Evolutionary conservation across 2,797 vertebrate species (phyloP), one percentile per base, ranked within the genome.

Genomic region (Yasuhikotakia modesta): DNA sequence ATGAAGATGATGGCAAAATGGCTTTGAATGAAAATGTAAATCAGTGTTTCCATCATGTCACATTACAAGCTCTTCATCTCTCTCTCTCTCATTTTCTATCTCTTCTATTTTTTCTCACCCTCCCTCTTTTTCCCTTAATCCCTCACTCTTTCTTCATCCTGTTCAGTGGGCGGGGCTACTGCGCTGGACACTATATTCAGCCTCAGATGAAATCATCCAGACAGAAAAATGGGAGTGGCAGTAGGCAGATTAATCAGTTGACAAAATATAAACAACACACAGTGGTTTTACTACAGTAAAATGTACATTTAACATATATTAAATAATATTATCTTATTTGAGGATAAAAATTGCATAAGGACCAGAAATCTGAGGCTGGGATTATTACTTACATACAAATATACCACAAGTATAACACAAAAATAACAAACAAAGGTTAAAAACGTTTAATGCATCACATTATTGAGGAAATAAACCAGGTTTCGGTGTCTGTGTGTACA

Each of bases 181-280:
- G n/a, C n/a, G 79, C 90, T 90, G 87, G 85, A 90, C 89, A 88
- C 85, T 89, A 90, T 89, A 92, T 92, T 92, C 89, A 92, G 80
- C 76, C 70, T 76, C 82, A 50, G 24, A 21, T 69, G 45, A 27
- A 45, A 68, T 73, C 53, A 16, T 73, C 12, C 64, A n/a, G 30
- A 35, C n/a, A 27, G 63, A 35, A 76, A 14, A 50, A 53, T 76
- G n/a, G 55, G 43, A 66, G 11, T 17, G 57, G 27, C 53, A 22
- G 24, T 32, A n/a, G 60, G 66, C 66, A 63, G 39, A 35, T 27
- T 45, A n/a, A n/a, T n/a, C n/a, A n/a, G n/a, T 68, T 0, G 32
- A 11, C 10, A 43, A 43, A 43, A 43, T 43, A 43, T 11, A 10
- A 10, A 11, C 39, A 43, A 43, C 39, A 43, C 39, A 43, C 39